These are phyloP conservation scores for Abscondita cerata DNA, from an alignment of 2,888 invertebrate genomes.

Conservation along the genomic window DNA sequence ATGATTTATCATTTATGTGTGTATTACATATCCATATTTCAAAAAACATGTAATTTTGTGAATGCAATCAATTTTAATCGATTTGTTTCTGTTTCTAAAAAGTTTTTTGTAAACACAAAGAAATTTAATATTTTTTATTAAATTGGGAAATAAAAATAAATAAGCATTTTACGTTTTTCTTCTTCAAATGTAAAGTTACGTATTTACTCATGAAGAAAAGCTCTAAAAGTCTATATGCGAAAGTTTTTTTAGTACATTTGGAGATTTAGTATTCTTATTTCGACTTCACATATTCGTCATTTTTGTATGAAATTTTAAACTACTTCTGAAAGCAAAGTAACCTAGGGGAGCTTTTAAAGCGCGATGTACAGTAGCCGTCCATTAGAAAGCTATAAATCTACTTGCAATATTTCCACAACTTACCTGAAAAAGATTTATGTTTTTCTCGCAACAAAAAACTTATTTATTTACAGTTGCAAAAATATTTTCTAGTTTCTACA, in stretches of 20 bases:
- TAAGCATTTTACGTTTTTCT: too few relatives aligned
- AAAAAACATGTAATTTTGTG: too few relatives aligned
- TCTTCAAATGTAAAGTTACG: background rate
- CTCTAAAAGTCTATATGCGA: conserved; percentile 6
- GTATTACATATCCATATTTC: too few relatives aligned
- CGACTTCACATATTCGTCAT: conserved; percentile 33
- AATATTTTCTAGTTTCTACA: too few relatives aligned
- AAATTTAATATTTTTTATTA: too few relatives aligned
- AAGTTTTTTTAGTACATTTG: conserved; percentile 24
- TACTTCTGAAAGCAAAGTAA: conserved; percentile 30
- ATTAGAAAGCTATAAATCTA: conserved; percentile 51
- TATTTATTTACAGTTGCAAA: background rate
- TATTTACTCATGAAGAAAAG: conserved; percentile 18
- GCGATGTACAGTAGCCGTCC: conserved; percentile 46
- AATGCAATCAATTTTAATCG: too few relatives aligned
- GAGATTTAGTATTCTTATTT: conserved; percentile 31
- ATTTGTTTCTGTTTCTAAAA: too few relatives aligned
- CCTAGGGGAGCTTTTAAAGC: conserved; percentile 39
- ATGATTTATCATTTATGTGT: too few relatives aligned
- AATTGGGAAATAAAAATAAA: too few relatives aligned
- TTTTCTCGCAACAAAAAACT: conserved; percentile 3
- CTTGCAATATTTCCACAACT: conserved; percentile 47
- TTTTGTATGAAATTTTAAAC: conserved; percentile 33
- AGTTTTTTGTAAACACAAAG: too few relatives aligned
- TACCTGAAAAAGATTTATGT: conserved; percentile 48